Evolutionary conservation across 2,797 vertebrate species (phyloP).

Genomic region (Coregonus sp.): DNA sequence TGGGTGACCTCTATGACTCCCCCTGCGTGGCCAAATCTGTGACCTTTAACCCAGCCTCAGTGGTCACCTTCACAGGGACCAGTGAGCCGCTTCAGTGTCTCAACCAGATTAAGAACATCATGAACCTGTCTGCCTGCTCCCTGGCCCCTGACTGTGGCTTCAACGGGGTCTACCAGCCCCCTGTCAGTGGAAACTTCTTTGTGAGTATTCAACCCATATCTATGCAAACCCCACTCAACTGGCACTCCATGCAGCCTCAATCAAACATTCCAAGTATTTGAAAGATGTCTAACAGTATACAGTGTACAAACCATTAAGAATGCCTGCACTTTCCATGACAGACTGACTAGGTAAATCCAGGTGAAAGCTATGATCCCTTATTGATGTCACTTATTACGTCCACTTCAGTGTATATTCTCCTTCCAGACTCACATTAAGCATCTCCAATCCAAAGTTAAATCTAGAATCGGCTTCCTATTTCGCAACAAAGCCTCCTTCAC

Average conservation of each 20-base stretch:
- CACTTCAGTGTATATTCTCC: no score
- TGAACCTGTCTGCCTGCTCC: constrained; percentile 63
- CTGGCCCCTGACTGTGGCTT: constrained; percentile 65
- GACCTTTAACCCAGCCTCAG: neutral
- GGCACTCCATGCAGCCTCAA: neutral
- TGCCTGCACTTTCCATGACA: no score
- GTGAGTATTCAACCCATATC: constrained; percentile 56
- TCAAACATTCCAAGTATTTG: neutral
- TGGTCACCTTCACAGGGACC: constrained; percentile 64
- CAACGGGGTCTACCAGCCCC: constrained; percentile 69
- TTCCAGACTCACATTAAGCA: no score
- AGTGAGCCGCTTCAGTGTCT: constrained; percentile 57
- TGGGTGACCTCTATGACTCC: constrained; percentile 58
- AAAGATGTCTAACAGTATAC: neutral
- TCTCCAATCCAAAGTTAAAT: no score
- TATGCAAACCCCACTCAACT: neutral
- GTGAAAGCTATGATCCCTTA: no score
- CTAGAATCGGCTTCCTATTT: no score
- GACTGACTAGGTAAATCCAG: no score
- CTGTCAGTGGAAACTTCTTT: constrained; percentile 65
- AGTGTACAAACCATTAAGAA: neutral
- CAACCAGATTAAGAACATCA: constrained; percentile 54
- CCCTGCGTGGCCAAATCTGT: constrained; percentile 57
- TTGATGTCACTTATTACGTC: no score
- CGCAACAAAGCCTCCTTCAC: no score